Base-by-base conservation (phyloP, 1,140 invertebrate species). In the Polyergus mexicanus region DNA sequence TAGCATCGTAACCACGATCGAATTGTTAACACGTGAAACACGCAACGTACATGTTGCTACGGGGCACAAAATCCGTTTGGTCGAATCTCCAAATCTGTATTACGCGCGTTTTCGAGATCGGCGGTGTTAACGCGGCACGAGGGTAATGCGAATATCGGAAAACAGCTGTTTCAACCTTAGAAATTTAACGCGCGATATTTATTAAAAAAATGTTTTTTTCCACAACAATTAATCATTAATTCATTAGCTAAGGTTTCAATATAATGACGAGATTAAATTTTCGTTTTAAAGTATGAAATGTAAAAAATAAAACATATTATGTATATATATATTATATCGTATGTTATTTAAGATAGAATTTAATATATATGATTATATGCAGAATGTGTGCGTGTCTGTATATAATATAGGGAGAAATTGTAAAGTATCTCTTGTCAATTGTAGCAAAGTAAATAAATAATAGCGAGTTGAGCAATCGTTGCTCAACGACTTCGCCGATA, bases 21-120 rank as follows among this genome's bases (percentile, higher is more conserved):
- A 93, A 93, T 93, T 93, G 92, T 93, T 93, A 93, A 92, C 92
- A 91, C 92, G 91, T 91, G 92, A 91, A 93, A 92, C 92, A 92
- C 88, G 92, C 89, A 93, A 88, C 92, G 85, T 80, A 63, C 86
- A 86, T 85, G 87, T 92, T 88, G 87, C 91, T 92, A 87, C 86
- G 89, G 88, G 86, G 87, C 89, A 90, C 89, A 90, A 90, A 90
- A 90, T 90, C 89, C 89, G 86, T 90, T 88, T 88, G 85, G 84
- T 86, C 88, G 90, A 91, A 88, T 88, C 89, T 89, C 80, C 89
- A 81, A 91, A 87, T 85, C 62, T 72, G 86, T 81, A 84, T 88
- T 90, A 88, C 86, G 74, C 78, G 65, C 87, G 71, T 90, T 86
- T 88, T 90, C 89, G 78, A 88, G 89, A 69, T 81, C 63, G 76